These are phyloP conservation scores for Antheraea mylitta DNA, from an alignment of 1,140 invertebrate genomes.

Conservation along the genomic window DNA sequence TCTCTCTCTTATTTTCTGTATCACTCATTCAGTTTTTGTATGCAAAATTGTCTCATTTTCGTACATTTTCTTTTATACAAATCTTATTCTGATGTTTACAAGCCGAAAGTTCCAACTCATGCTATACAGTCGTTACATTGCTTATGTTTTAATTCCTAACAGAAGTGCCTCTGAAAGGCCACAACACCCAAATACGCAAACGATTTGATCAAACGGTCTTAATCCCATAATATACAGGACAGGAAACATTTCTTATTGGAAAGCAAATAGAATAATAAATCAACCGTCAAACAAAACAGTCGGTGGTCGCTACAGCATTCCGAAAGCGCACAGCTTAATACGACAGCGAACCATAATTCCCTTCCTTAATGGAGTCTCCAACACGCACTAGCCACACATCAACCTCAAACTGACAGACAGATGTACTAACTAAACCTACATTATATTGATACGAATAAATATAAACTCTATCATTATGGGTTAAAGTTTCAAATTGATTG, in stretches of 20 bases:
- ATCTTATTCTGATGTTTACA: too few relatives aligned
- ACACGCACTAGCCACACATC: constrained; percentile 62
- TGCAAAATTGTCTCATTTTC: too few relatives aligned
- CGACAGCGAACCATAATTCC: constrained; percentile 54
- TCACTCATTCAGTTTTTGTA: too few relatives aligned
- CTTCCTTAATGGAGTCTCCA: constrained; percentile 57
- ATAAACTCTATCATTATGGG: constrained; percentile 20
- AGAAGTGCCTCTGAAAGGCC: too few relatives aligned
- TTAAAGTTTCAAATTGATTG: constrained; percentile 29
- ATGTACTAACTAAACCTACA: constrained; percentile 1
- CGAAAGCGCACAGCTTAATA: constrained; percentile 34
- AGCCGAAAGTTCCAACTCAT: too few relatives aligned
- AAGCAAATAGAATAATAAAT: constrained; percentile 17
- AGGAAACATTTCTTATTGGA: not conserved
- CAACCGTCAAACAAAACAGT: constrained; percentile 47
- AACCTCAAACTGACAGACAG: constrained; percentile 44
- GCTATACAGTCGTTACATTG: too few relatives aligned
- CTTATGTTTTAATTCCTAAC: too few relatives aligned
- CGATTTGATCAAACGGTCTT: not conserved
- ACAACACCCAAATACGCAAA: too few relatives aligned
- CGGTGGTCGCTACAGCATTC: constrained; percentile 39
- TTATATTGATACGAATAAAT: constrained; percentile 19
- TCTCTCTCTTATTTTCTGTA: too few relatives aligned
- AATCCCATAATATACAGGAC: not conserved
- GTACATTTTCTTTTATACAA: too few relatives aligned